Evolutionary conservation across 2,888 invertebrate species (phyloP).

Genomic region (Drosophila borborema): DNA sequence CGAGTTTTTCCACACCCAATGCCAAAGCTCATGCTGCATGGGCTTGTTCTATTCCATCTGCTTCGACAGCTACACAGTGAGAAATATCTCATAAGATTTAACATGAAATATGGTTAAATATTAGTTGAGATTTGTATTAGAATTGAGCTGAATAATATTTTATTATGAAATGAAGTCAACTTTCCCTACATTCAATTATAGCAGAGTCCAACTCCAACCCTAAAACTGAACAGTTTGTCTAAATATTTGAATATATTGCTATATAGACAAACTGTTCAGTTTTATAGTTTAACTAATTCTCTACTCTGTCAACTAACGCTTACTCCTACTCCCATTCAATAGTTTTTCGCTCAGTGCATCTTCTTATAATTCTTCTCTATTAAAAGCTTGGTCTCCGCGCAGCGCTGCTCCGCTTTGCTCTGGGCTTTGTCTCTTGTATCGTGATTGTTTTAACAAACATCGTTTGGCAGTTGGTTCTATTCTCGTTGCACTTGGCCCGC

Average conservation of each 20-base stretch:
- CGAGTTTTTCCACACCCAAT: conserved; percentile 62
- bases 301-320: not conserved
- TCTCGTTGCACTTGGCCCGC: conserved; percentile 46
- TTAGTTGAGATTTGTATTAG: not conserved
- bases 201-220: not conserved
- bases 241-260: not conserved
- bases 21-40: conserved; percentile 5
- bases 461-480: conserved; percentile 43
- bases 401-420: conserved; percentile 9
- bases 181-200: too few species aligned
- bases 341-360: conserved; percentile 15
- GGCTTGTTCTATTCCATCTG: not conserved
- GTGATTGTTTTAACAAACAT: conserved; percentile 60
- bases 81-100: not conserved
- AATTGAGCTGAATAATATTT: too few species aligned
- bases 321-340: too few species aligned
- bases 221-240: not conserved
- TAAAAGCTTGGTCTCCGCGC: conserved; percentile 17
- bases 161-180: too few species aligned
- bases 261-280: too few species aligned
- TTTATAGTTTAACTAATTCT: not conserved
- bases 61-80: conserved; percentile 1
- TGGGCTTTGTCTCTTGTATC: conserved; percentile 43
- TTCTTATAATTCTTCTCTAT: conserved; percentile 34
- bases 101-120: not conserved